Evolutionary conservation across 1,140 invertebrate species (phyloP), one percentile per base, ranked within the genome.

Genomic region (Saccostrea glomerata): DNA sequence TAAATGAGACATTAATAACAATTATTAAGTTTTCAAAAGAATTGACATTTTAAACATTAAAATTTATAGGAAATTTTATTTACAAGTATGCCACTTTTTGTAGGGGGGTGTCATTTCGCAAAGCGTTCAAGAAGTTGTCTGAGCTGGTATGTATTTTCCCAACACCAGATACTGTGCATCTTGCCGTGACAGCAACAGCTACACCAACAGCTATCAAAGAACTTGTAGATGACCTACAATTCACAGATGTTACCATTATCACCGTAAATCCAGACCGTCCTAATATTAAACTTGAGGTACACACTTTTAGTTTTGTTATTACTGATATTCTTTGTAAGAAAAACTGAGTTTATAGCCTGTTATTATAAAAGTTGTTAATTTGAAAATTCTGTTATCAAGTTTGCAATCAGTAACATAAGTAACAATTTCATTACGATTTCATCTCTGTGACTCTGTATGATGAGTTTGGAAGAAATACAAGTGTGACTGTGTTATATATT

Each of bases 261-360:
- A 73, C 66, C 11, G 66, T 73, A 73, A 73, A 73, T 25, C 66
- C 66, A 73, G 66, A 73, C n/a, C 66, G 66, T 73, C 66, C 66
- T 73, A 73, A 73, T 73, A 73, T 73, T 25, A 73, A 23, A 25
- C 3, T 73, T 73, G 66, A 73, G 66, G 66, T 73, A 73, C 66
- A 23, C 40, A 47, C 40, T 47, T 2, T 47, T 47, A 47, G 40
- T 23, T 73, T 58, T 58, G 17, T 11, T 15, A 58, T 58, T 12
- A 58, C 11, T 73, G 2, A 73, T 73, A 25, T 73, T 23, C 7
- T 73, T 23, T 36, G 66, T 25, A 73, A 73, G 20, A 25, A 25
- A 12, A 73, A 73, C 11, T 73, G 66, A 25, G 30, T 30, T 25
- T 73, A 73, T 25, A 25, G n/a, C 9, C 20, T 70, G 0, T 73